phyloP scores from a whole-genome alignment of 2,888 invertebrate genomes.

The Candidula unifasciata region DNA sequence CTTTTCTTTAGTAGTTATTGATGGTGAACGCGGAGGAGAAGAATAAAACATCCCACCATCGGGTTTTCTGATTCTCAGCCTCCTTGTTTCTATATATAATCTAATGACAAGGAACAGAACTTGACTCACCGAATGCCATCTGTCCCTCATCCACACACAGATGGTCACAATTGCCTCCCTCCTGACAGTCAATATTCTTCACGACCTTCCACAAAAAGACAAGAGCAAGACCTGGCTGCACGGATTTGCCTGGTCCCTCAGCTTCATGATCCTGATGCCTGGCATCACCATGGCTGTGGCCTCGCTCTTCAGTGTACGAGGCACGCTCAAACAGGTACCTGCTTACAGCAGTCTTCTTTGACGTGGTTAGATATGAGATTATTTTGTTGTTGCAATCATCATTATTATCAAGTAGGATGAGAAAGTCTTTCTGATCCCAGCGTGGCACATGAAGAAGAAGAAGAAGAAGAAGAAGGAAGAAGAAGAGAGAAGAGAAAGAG shows the following conservation, averaged over 20 bases:
- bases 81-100: neutral
- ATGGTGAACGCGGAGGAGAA: too few species aligned
- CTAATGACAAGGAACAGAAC: neutral
- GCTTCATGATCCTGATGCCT: conserved; percentile 57
- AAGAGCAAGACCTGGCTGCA: conserved; percentile 58
- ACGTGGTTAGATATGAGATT: neutral
- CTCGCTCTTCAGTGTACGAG: conserved; percentile 53
- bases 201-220: conserved; percentile 46
- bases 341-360: neutral
- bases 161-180: conserved; percentile 43
- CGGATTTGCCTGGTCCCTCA: conserved; percentile 62
- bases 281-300: conserved; percentile 53
- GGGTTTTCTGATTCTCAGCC: too few species aligned
- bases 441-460: too few species aligned
- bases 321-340: conserved; percentile 59
- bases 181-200: conserved; percentile 46
- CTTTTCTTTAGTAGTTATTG: too few species aligned
- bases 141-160: neutral
- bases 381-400: too few species aligned
- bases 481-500: too few species aligned
- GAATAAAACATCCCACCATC: too few species aligned
- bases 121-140: neutral
- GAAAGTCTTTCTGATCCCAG: too few species aligned
- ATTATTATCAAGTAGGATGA: too few species aligned
- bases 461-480: too few species aligned